phyloP scores from a whole-genome alignment of 1,140 invertebrate genomes.

The Aphidius gifuensis region DNA sequence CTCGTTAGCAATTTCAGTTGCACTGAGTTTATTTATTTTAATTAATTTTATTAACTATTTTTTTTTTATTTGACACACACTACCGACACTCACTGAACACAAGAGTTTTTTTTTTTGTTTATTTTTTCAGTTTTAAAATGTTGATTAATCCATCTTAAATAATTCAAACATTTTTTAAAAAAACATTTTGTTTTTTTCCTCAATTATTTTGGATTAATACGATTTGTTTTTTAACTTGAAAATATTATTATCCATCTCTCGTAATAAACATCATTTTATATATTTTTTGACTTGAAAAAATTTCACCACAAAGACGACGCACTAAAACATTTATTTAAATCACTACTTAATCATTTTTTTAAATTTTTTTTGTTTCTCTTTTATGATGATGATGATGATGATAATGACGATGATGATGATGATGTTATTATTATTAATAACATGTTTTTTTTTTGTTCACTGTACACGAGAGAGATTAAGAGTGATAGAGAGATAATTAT shows the following conservation, averaged over 20 bases:
- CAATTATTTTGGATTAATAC: slow-evolving; percentile 12
- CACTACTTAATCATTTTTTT: too few species aligned
- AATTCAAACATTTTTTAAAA: too few species aligned
- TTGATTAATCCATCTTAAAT: not conserved
- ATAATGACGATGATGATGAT: not conserved
- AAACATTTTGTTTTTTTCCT: slow-evolving; percentile 15
- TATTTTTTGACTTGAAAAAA: too few species aligned
- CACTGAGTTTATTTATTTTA: slow-evolving; percentile 19
- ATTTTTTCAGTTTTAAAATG: not conserved
- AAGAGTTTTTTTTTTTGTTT: slow-evolving; percentile 31
- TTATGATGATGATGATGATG: too few species aligned
- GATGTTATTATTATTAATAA: slow-evolving; percentile 47
- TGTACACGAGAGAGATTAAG: slow-evolving; percentile 14
- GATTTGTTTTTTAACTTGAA: too few species aligned
- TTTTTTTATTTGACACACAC: slow-evolving; percentile 26
- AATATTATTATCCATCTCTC: too few species aligned
- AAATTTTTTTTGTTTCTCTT: too few species aligned
- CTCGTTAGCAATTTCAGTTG: slow-evolving; percentile 20
- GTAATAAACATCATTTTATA: too few species aligned
- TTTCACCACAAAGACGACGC: too few species aligned
- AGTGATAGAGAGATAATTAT: not conserved
- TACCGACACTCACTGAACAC: slow-evolving; percentile 39
- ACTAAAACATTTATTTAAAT: too few species aligned
- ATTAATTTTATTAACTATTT: slow-evolving; percentile 4
- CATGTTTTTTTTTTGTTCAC: slow-evolving; percentile 37